These are phyloP conservation scores for Lepidocolaptes lacrymiger DNA, from an alignment of 2,797 vertebrate genomes.

Conservation along the genomic window DNA sequence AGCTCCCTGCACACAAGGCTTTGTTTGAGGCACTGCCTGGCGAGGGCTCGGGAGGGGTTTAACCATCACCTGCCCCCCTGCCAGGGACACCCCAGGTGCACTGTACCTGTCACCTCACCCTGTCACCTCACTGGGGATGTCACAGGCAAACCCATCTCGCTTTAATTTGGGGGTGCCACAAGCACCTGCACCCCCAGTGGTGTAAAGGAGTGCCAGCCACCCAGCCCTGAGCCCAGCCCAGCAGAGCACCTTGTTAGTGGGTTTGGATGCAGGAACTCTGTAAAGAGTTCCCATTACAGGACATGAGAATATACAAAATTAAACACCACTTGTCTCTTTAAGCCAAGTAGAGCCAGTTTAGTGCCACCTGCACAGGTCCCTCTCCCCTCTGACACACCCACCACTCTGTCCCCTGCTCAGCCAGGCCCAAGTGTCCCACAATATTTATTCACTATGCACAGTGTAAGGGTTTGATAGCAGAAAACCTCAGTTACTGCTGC, in stretches of 20 bases:
- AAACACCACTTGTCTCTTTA: neutral
- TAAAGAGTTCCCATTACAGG: neutral
- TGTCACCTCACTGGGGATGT: neutral
- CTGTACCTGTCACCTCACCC: neutral
- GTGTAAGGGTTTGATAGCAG: neutral
- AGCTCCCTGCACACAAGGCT: neutral
- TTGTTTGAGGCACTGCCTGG: neutral
- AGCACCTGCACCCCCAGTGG: rapidly evolving
- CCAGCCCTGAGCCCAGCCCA: neutral
- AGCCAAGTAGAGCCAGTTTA: neutral
- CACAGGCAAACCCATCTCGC: neutral
- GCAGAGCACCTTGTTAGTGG: neutral
- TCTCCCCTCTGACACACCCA: neutral
- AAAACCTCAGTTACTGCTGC: neutral
- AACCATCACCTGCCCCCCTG: neutral
- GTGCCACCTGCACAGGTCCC: neutral
- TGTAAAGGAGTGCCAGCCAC: neutral
- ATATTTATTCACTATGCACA: neutral
- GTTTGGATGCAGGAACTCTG: neutral
- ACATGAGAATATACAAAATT: neutral
- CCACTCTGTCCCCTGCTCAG: neutral
- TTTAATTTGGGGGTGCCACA: neutral
- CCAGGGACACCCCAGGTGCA: neutral
- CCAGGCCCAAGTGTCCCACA: neutral
- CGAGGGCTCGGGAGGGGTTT: neutral